Conservation (phyloP, 1,140 invertebrate genomes). For the Eriocheir sinensis region DNA sequence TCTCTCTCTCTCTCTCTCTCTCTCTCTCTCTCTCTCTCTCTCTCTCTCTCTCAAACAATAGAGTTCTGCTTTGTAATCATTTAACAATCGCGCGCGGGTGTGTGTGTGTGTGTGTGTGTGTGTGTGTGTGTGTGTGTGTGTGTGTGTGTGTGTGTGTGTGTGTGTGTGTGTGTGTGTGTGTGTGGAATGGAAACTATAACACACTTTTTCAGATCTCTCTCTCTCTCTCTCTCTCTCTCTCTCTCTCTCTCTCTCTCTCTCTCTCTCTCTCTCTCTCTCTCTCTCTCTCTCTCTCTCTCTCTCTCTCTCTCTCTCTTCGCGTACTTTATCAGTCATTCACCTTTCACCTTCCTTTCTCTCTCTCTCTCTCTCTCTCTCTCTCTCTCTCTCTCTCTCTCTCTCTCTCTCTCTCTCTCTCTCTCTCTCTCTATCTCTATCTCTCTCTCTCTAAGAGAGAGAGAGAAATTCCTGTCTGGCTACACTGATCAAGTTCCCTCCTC, state of each 20-base stretch:
- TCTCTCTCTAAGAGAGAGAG: not conserved
- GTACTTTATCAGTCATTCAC: too few relatives aligned
- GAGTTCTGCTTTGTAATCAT: not conserved
- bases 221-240: conserved; percentile 45
- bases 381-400: conserved; percentile 44
- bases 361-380: too few relatives aligned
- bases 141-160: too few relatives aligned
- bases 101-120: too few relatives aligned
- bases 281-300: conserved; percentile 48
- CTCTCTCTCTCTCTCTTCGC: not conserved
- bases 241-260: conserved; percentile 36
- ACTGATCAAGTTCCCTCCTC: not conserved
- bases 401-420: conserved; percentile 39
- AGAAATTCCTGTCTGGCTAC: not conserved
- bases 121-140: too few relatives aligned
- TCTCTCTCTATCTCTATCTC: conserved; percentile 35
- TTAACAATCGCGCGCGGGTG: too few relatives aligned
- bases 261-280: conserved; percentile 35
- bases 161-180: too few relatives aligned
- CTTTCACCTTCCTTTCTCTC: too few relatives aligned
- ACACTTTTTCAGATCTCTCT: not conserved
- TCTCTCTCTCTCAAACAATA: conserved; percentile 24
- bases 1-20: not conserved
- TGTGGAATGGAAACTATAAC: too few relatives aligned
- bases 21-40: not conserved